phyloP scores from a whole-genome alignment of 2,113 vertebrate species.

The Fulmarus glacialis region DNA sequence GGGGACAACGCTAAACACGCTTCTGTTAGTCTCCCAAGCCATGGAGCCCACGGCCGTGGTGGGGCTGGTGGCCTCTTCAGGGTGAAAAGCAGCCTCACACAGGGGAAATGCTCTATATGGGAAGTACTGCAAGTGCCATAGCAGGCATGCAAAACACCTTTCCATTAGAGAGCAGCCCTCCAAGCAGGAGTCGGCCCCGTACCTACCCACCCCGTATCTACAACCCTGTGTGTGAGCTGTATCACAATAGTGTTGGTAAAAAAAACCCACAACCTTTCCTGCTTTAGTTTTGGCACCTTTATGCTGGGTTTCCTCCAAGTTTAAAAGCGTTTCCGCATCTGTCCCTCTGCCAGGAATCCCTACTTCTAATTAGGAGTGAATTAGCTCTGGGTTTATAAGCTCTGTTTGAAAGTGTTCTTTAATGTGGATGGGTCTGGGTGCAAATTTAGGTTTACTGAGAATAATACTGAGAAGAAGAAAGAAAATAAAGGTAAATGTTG shows the following conservation, averaged over 20 bases:
- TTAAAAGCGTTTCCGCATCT: neutral
- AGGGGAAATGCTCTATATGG: neutral
- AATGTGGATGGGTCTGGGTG: neutral
- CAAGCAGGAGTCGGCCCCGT: accelerated
- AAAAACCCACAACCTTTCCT: neutral
- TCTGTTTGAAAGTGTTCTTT: neutral
- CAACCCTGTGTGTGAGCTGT: neutral
- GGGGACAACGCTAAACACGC: neutral
- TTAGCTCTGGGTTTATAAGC: constrained; percentile 15
- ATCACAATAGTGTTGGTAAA: neutral
- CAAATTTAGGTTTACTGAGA: neutral
- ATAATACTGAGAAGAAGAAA: neutral
- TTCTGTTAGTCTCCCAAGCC: neutral
- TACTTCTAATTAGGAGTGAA: neutral
- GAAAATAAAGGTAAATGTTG: constrained; percentile 40
- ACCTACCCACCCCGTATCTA: accelerated
- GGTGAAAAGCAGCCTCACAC: neutral
- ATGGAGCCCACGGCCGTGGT: accelerated
- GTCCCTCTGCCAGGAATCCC: neutral
- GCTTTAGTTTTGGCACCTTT: neutral
- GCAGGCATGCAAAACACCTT: neutral
- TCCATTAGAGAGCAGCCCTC: neutral
- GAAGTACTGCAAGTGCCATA: neutral
- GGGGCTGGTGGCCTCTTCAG: neutral
- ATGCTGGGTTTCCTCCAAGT: neutral